phyloP scores from a whole-genome alignment of 2,113 vertebrate species.

The Antigone vipio region DNA sequence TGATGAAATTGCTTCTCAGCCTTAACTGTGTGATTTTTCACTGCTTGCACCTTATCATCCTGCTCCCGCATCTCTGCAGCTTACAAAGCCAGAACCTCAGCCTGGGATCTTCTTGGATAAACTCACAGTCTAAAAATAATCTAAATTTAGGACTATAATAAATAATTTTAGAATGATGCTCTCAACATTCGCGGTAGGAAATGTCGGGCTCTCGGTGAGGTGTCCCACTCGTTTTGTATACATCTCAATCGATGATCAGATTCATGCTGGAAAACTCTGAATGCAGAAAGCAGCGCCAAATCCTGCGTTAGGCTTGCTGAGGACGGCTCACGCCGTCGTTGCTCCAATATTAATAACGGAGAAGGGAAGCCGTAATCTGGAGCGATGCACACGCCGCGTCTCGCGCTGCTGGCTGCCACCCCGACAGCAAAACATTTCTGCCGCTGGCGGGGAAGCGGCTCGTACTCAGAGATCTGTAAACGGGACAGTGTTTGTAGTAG shows the following conservation, averaged over 20 bases:
- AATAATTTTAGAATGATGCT: not conserved
- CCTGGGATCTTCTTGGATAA: not conserved
- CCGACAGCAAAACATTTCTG: not conserved
- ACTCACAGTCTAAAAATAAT: not conserved
- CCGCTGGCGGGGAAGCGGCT: not conserved
- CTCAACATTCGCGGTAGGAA: not conserved
- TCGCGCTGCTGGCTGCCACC: not conserved
- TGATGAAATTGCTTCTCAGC: not conserved
- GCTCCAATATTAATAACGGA: not conserved
- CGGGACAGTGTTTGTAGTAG: not conserved
- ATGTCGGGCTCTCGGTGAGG: no score
- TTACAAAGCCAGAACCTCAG: not conserved
- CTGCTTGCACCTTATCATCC: not conserved
- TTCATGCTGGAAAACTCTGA: not conserved
- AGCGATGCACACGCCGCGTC: fast-evolving
- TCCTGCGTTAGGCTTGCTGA: not conserved
- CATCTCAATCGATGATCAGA: fast-evolving
- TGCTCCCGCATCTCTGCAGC: not conserved
- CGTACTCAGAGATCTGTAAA: not conserved
- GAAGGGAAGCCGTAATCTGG: not conserved
- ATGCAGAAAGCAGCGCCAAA: not conserved
- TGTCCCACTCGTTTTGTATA: not conserved
- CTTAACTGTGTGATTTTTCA: not conserved
- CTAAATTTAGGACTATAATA: not conserved
- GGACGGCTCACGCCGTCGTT: not conserved